A percentile compares a stretch with the other conserved stretches of the same genome.
These are phyloP conservation scores for Oncorhynchus nerka DNA, from an alignment of 2,113 vertebrate species.

Conservation along the genomic window DNA sequence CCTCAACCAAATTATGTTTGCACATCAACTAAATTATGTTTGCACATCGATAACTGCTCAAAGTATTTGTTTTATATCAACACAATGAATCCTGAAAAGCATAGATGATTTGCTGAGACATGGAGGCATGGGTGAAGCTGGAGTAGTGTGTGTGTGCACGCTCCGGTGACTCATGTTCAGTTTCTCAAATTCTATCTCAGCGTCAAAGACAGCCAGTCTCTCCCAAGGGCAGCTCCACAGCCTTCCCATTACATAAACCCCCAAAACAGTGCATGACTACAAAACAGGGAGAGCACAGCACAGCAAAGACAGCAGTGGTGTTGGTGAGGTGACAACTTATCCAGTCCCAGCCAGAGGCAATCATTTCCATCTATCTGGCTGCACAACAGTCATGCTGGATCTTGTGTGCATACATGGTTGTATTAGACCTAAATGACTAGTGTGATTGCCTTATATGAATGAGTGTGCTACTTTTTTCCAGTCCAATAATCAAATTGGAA, in stretches of 20 bases:
- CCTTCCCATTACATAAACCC: conserved; percentile 65
- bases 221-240: conserved; percentile 64
- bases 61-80: no score
- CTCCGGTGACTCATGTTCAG: conserved; percentile 62
- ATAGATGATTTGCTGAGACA: neutral
- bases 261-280: conserved; percentile 34
- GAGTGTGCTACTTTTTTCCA: no score
- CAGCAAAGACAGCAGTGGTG: conserved; percentile 23
- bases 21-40: neutral
- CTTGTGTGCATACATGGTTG: neutral
- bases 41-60: no score
- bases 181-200: conserved; percentile 38
- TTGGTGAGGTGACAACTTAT: neutral
- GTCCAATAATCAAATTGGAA: no score
- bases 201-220: conserved; percentile 64
- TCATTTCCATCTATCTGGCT: conserved; percentile 13
- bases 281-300: conserved; percentile 31
- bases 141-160: neutral
- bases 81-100: neutral
- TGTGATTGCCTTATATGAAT: no score
- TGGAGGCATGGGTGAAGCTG: neutral
- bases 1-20: neutral
- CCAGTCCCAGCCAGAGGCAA: conserved; percentile 36
- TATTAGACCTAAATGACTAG: no score
- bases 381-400: neutral